Evolutionary conservation across 2,888 invertebrate genomes (phyloP).

Genomic region (Agonopterix alstromeriana): DNA sequence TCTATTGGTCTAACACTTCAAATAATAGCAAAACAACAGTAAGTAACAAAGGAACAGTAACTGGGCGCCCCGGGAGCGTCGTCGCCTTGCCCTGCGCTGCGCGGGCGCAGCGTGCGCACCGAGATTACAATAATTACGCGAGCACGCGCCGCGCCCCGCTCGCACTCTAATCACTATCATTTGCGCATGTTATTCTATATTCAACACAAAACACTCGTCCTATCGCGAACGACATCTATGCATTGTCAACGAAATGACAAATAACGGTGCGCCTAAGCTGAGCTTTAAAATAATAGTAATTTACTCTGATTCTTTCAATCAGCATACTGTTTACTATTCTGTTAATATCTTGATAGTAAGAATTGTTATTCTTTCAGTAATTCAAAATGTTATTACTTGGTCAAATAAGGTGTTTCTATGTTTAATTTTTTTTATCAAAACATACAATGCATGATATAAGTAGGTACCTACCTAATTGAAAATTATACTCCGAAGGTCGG

Average conservation of each 20-base stretch:
- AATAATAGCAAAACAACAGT: slow-evolving; percentile 19
- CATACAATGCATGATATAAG: too few relatives aligned
- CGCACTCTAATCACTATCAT: slow-evolving; percentile 68
- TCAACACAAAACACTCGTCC: slow-evolving; percentile 54
- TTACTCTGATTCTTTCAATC: neutral
- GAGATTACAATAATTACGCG: slow-evolving; percentile 72
- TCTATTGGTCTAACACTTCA: too few relatives aligned
- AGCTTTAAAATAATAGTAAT: slow-evolving; percentile 1
- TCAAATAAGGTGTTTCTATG: too few relatives aligned
- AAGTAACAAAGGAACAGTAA: slow-evolving; percentile 8
- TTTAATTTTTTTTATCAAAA: too few relatives aligned
- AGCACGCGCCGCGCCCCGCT: slow-evolving; percentile 58
- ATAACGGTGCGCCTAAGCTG: slow-evolving; percentile 5
- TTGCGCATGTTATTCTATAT: slow-evolving; percentile 71
- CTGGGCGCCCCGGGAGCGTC: slow-evolving; percentile 2
- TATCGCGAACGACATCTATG: slow-evolving; percentile 53
- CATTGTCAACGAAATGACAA: slow-evolving; percentile 14
- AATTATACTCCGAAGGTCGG: too few relatives aligned
- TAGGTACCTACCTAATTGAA: too few relatives aligned
- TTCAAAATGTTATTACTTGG: too few relatives aligned
- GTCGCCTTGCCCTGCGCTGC: slow-evolving; percentile 14
- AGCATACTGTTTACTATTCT: too few relatives aligned
- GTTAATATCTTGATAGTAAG: too few relatives aligned
- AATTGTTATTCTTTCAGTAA: too few relatives aligned
- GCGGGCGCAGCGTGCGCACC: slow-evolving; percentile 36